Percentiles rank a stretch among this genome's conserved stretches.
Evolutionary conservation across 1,140 invertebrate genomes (phyloP).

Genomic region (Asobara japonica): DNA sequence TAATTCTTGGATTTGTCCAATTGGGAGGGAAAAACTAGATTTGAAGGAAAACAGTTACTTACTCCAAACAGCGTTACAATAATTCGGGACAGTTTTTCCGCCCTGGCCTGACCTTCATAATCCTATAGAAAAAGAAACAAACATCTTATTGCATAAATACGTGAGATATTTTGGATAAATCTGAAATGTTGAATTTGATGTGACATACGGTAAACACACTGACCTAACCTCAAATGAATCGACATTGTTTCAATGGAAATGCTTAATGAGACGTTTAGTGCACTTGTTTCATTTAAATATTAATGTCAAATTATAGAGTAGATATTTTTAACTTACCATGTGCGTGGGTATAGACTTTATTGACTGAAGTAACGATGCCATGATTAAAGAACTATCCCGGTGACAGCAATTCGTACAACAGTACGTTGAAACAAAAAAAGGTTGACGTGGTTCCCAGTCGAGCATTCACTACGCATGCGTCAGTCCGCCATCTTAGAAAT

Average conservation of each 20-base stretch:
- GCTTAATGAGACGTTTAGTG: slow-evolving; percentile 23
- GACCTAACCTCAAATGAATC: slow-evolving; percentile 35
- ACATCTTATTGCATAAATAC: no score
- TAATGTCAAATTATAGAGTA: slow-evolving; percentile 13
- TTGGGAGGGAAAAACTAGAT: slow-evolving; percentile 25
- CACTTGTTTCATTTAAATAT: not conserved
- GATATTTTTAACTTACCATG: slow-evolving; percentile 64
- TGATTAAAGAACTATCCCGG: slow-evolving; percentile 30
- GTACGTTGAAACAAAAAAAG: not conserved
- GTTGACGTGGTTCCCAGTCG: not conserved
- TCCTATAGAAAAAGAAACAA: slow-evolving; percentile 80
- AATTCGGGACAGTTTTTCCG: slow-evolving; percentile 86
- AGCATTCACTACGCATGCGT: not conserved
- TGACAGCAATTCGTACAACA: not conserved
- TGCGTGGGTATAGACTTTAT: slow-evolving; percentile 69
- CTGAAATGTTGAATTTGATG: not conserved
- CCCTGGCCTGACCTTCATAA: slow-evolving; percentile 89
- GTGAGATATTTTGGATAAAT: no score
- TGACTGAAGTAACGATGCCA: slow-evolving; percentile 53
- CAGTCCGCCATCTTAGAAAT: not conserved
- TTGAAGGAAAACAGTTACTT: slow-evolving; percentile 49
- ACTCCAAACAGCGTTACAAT: slow-evolving; percentile 90
- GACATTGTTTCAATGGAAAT: not conserved
- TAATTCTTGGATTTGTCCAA: slow-evolving; percentile 19
- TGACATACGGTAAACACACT: slow-evolving; percentile 27